These are phyloP conservation scores for Arizona elegans DNA, from an alignment of 2,113 vertebrate genomes.

Conservation along the genomic window DNA sequence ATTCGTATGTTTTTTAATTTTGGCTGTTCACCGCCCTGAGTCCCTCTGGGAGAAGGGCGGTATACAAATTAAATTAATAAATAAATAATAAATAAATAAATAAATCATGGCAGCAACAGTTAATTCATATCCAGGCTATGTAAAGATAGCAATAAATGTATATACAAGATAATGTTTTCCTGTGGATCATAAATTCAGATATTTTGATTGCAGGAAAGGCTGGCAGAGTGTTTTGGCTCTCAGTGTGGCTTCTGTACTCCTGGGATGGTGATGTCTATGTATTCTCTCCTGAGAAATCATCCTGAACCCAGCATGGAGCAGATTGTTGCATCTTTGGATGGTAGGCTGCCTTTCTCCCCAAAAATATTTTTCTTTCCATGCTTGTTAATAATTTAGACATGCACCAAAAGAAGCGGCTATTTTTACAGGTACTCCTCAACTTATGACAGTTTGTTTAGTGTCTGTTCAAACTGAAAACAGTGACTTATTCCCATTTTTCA, in stretches of 20 bases:
- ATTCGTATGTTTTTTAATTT: no score
- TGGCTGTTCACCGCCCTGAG: no score
- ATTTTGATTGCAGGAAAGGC: conserved; percentile 73
- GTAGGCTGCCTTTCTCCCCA: conserved; percentile 44
- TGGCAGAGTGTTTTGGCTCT: conserved; percentile 82
- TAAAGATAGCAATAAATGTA: neutral
- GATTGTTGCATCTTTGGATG: conserved; percentile 73
- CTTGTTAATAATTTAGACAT: neutral
- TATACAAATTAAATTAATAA: no score
- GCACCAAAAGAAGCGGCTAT: neutral
- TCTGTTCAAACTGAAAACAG: neutral
- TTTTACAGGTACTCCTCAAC: neutral
- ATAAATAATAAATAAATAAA: no score
- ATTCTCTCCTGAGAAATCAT: conserved; percentile 79
- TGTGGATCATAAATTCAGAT: neutral
- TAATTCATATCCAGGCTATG: neutral
- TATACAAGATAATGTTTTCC: neutral
- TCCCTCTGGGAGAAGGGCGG: no score
- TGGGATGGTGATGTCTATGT: conserved; percentile 87
- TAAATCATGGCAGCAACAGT: neutral
- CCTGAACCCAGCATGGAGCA: conserved; percentile 75
- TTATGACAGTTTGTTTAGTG: neutral
- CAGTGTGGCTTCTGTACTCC: conserved; percentile 91
- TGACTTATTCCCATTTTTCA: neutral
- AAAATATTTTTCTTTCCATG: neutral